Evolutionary conservation across 1,140 invertebrate genomes (phyloP), one percentile per base, ranked within the genome.

Genomic region (Cydia amplana): DNA sequence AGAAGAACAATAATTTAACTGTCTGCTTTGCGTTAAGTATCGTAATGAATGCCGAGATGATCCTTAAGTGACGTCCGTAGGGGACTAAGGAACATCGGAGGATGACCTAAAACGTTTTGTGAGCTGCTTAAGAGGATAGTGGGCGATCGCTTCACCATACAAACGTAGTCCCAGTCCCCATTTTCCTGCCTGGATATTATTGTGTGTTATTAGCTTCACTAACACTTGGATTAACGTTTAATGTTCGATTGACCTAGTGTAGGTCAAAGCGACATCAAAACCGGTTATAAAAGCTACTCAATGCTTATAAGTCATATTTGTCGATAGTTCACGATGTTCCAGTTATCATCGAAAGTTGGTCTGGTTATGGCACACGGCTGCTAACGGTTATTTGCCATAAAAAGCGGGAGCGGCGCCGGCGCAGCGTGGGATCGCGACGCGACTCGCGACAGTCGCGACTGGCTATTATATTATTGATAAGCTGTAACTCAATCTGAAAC

Each of bases 341-440:
- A 73, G 49, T 76, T 72, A 70, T 77, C 74, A 78, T 75, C 51
- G 79, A 80, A 80, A 80, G 79, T 80, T 74, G 65, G 65, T 70
- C 65, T 70, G 6, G 75, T 74, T 80, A 78, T 76, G 75, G 77
- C 25, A 36, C 32, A 40, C 36, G 36, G 7, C 36, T 10, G 18
- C 63, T 77, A 76, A 78, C 73, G 73, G 73, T 76, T 73, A n/a
- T 20, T 74, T 23, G 43, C 74, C 63, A 77, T 74, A 75, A 77
- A 72, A 72, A 43, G 49, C 9, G 72, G 72, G 49, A 67, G 25
- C 64, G 64, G 12, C 64, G 25, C 23, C 25, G 64, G 18, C 23
- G 64, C 46, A 16, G 36, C 36, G 43, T 46, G 43, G 14, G 43
- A 46, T 14, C 14, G 43, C 9, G 36, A 40, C 25, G 25, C 25